Evolutionary conservation across 2,888 invertebrate genomes (phyloP).

Genomic region (Pollenia griseotomentosa): DNA sequence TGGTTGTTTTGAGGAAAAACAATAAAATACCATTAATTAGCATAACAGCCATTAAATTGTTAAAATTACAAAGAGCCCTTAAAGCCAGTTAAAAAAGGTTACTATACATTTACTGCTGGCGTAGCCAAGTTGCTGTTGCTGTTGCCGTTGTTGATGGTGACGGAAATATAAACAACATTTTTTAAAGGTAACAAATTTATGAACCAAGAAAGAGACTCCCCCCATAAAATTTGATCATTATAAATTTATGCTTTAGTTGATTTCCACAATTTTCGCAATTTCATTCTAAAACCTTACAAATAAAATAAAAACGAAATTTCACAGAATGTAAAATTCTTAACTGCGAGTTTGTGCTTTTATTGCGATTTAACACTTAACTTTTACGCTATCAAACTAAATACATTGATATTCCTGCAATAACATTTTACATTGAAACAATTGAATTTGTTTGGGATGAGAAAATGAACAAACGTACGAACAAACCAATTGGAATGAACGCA

Average conservation of each 20-base stretch:
- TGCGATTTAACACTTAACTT: conserved; percentile 6
- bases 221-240: conserved; percentile 24
- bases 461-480: background rate
- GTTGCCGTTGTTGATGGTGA: background rate
- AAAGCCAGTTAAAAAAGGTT: conserved; percentile 32
- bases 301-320: background rate
- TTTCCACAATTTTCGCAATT: conserved; percentile 12
- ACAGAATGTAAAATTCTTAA: background rate
- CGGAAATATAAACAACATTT: background rate
- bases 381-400: background rate
- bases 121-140: background rate
- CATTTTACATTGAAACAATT: conserved; percentile 18
- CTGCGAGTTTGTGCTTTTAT: background rate
- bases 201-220: conserved; percentile 7
- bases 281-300: background rate
- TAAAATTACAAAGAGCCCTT: conserved; percentile 29
- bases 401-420: background rate
- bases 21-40: conserved; percentile 44
- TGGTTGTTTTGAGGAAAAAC: background rate
- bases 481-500: background rate
- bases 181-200: conserved; percentile 15
- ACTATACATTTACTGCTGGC: background rate
- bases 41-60: conserved; percentile 42
- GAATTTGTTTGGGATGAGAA: conserved; percentile 1
- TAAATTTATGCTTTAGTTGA: conserved; percentile 44